Percentiles rank a stretch among this genome's conserved stretches.
Evolutionary conservation across 2,797 vertebrate genomes (phyloP).

Genomic region (Dendrocincla fuliginosa): DNA sequence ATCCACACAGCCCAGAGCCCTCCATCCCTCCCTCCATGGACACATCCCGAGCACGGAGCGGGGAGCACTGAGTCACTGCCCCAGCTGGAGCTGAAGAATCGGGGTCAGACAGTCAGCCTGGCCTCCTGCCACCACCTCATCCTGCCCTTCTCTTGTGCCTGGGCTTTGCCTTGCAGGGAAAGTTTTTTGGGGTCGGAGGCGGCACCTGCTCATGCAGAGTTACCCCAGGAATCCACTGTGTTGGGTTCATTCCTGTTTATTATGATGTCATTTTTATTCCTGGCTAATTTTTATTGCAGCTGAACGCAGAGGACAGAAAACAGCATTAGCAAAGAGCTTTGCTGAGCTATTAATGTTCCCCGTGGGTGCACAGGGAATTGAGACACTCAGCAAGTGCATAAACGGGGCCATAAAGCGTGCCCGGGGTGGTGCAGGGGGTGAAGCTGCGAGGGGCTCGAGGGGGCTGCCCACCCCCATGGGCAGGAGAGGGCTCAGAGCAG

Average conservation of each 20-base stretch:
- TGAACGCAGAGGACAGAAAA: not conserved
- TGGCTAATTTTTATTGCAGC: not conserved
- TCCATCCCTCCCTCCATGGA: not conserved
- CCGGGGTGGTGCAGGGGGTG: fast-evolving
- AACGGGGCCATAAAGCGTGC: not conserved
- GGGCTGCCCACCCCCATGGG: fast-evolving
- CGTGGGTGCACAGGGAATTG: not conserved
- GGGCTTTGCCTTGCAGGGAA: not conserved
- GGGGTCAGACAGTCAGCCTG: not conserved
- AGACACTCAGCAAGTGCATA: not conserved
- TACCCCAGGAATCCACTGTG: not conserved
- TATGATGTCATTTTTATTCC: not conserved
- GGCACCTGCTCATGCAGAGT: not conserved
- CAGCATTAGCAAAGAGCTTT: not conserved
- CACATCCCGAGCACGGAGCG: not conserved
- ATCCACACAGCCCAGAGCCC: not conserved
- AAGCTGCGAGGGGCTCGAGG: not conserved
- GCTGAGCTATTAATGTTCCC: not conserved
- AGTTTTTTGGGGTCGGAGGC: not conserved
- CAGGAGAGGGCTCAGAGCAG: not conserved
- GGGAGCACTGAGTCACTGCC: constrained; percentile 2
- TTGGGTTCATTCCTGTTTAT: not conserved
- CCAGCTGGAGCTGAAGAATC: constrained; percentile 31
- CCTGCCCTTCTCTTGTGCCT: not conserved
- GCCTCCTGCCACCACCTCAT: not conserved